Percentiles rank a stretch among this genome's conserved stretches.
These are phyloP conservation scores for Nomada ferruginata DNA, from an alignment of 2,888 invertebrate genomes.

Conservation along the genomic window DNA sequence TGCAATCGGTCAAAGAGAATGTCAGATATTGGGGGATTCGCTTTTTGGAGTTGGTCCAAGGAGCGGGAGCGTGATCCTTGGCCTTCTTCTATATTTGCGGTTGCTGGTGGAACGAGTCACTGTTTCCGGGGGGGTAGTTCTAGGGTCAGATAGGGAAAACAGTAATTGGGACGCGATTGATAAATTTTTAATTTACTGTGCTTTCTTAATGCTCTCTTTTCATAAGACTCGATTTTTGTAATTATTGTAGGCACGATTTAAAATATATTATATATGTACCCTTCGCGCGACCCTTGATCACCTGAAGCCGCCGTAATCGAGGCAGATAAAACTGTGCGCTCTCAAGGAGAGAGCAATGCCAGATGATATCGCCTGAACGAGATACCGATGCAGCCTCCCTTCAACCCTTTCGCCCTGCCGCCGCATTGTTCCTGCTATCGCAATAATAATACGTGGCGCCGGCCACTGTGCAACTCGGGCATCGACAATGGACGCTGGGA, in stretches of 20 bases:
- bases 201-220: too few relatives aligned
- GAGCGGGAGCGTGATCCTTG: background rate
- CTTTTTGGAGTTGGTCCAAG: constrained; percentile 59
- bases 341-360: constrained; percentile 2
- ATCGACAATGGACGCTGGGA: constrained; percentile 13
- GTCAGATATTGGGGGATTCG: constrained; percentile 24
- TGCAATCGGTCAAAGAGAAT: constrained; percentile 48
- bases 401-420: constrained; percentile 10
- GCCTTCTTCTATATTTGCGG: background rate
- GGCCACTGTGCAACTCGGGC: constrained; percentile 57
- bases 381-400: constrained; percentile 67
- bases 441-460: constrained; percentile 71
- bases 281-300: background rate
- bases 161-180: background rate
- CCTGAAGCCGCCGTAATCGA: background rate
- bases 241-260: too few relatives aligned
- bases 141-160: background rate
- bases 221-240: too few relatives aligned
- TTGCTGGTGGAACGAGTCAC: background rate
- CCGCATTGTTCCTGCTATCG: constrained; percentile 74
- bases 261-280: too few relatives aligned
- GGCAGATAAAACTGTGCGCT: background rate
- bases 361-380: constrained; percentile 46
- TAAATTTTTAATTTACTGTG: background rate
- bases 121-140: background rate